Conservation (phyloP, 2,113 vertebrate species). For the Elanoides forficatus region DNA sequence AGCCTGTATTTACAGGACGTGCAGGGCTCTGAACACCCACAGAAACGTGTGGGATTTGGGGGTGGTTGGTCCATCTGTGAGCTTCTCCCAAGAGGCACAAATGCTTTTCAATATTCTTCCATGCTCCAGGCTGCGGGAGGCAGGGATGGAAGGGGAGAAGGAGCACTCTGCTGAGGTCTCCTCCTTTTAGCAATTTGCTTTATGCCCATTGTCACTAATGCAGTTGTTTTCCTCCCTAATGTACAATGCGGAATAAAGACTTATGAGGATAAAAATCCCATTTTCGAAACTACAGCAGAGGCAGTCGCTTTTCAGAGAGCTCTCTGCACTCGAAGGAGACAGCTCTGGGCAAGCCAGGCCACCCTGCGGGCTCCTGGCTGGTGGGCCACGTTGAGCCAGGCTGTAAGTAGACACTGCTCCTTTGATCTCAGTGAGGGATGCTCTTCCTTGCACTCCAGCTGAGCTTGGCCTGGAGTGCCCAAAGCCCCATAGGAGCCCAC, state of each 20-base stretch:
- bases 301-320: neutral
- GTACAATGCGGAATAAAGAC: neutral
- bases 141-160: neutral
- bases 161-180: neutral
- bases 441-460: neutral
- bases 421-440: neutral
- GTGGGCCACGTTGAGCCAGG: neutral
- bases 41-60: neutral
- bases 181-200: neutral
- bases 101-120: neutral
- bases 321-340: neutral
- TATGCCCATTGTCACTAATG: neutral
- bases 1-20: neutral
- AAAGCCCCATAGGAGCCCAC: neutral
- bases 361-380: neutral
- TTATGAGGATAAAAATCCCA: rapidly evolving
- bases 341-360: neutral
- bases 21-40: neutral
- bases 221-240: neutral
- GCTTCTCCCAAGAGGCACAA: neutral
- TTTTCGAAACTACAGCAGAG: neutral
- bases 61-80: neutral
- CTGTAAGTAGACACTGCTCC: neutral
- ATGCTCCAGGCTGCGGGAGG: neutral
- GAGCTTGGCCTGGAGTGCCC: neutral